phyloP scores from a whole-genome alignment of 53 echinoderm and acorn worm genomes.

The Patiria pectinifera region DNA sequence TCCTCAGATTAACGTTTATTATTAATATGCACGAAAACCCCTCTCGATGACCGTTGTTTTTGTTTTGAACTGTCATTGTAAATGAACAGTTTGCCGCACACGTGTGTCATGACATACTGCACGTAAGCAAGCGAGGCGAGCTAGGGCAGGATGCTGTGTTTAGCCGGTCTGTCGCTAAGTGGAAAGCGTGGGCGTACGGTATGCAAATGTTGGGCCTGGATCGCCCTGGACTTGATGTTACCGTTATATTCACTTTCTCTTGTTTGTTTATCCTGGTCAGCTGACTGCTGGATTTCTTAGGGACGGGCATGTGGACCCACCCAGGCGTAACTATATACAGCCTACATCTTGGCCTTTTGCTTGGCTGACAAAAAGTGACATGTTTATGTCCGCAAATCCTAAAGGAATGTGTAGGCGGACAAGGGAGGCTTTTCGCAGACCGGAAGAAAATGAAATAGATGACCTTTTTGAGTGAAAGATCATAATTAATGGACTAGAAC shows the following conservation, averaged over 20 bases:
- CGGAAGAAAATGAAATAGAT: not conserved
- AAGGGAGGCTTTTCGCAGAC: not conserved
- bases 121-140: constrained; percentile 22
- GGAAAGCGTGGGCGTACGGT: constrained; percentile 52
- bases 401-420: not conserved
- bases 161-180: constrained; percentile 43
- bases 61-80: constrained; percentile 24
- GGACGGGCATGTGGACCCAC: not conserved
- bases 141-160: constrained; percentile 15
- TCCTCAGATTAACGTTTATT: not conserved
- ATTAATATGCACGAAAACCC: no score
- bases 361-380: not conserved
- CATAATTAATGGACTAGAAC: no score
- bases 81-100: constrained; percentile 15
- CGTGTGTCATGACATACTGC: not conserved
- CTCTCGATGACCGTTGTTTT: not conserved
- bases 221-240: not conserved
- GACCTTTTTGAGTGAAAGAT: not conserved
- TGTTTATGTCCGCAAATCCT: not conserved
- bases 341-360: not conserved
- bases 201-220: constrained; percentile 55
- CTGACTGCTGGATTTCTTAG: not conserved
- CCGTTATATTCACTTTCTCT: constrained; percentile 44
- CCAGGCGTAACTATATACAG: not conserved
- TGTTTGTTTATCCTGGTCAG: not conserved